Evolutionary conservation across 2,113 vertebrate species (phyloP).

Genomic region (Vidua chalybeata): DNA sequence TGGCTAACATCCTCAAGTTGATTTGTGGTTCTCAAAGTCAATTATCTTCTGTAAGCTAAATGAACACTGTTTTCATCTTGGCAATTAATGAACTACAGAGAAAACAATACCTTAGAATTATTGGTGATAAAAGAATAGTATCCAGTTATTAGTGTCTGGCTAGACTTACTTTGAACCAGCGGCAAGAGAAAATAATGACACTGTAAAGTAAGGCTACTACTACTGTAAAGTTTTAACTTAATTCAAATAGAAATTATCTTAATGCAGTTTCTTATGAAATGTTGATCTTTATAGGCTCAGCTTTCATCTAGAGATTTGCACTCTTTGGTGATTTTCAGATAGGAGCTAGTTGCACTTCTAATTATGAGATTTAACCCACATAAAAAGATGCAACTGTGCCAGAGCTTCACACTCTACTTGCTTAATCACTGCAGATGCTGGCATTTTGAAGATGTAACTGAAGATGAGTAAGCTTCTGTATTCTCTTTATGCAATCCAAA

Average conservation of each 20-base stretch:
- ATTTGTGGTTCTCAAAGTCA: neutral
- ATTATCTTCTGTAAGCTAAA: neutral
- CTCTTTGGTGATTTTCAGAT: neutral
- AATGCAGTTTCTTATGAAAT: neutral
- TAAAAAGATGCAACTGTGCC: neutral
- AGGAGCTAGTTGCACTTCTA: neutral
- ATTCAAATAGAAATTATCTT: neutral
- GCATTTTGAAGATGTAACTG: accelerated
- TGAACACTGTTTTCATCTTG: neutral
- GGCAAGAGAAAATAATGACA: neutral
- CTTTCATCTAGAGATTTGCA: neutral
- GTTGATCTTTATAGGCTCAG: neutral
- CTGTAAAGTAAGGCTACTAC: neutral
- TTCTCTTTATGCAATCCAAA: neutral
- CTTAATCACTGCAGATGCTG: neutral
- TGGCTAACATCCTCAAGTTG: neutral
- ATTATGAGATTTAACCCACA: neutral
- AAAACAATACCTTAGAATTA: neutral
- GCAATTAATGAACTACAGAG: neutral
- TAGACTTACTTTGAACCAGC: neutral
- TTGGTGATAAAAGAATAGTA: neutral
- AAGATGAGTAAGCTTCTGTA: neutral
- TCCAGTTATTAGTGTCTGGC: neutral
- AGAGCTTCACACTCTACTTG: neutral
- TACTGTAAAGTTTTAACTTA: neutral